Conservation (phyloP, 2,888 invertebrate species). For the Norana najaformis region DNA sequence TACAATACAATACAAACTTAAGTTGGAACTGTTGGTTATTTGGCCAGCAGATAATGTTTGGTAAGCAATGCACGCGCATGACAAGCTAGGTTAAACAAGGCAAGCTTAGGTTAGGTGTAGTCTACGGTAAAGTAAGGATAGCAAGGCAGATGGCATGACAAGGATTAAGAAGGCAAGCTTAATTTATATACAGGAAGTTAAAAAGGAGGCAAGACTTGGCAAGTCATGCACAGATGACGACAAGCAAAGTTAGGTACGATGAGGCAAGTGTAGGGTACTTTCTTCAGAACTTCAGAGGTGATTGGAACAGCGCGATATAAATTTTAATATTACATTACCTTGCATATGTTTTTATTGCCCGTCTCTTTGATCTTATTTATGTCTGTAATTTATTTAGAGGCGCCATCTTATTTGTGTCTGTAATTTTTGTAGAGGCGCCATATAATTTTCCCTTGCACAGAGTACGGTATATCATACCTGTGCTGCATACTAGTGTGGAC, state of each 20-base stretch:
- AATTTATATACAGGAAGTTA: neutral
- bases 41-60: too few relatives aligned
- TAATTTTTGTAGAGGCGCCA: too few relatives aligned
- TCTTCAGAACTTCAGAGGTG: neutral
- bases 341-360: neutral
- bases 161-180: too few relatives aligned
- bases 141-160: too few relatives aligned
- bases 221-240: neutral
- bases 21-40: too few relatives aligned
- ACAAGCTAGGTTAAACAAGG: too few relatives aligned
- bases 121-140: too few relatives aligned
- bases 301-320: neutral
- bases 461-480: neutral
- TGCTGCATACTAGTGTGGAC: slow-evolving; percentile 1
- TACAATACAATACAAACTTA: too few relatives aligned
- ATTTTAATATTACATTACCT: neutral
- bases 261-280: neutral
- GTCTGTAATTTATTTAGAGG: slow-evolving; percentile 8
- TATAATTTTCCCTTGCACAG: too few relatives aligned
- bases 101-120: too few relatives aligned
- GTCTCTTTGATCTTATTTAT: neutral
- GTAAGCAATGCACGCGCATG: too few relatives aligned
- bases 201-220: neutral
- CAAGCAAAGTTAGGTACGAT: neutral
- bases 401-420: too few relatives aligned